Evolutionary conservation across 2,113 vertebrate species (phyloP).

Genomic region (Neotragus pygmaeus): DNA sequence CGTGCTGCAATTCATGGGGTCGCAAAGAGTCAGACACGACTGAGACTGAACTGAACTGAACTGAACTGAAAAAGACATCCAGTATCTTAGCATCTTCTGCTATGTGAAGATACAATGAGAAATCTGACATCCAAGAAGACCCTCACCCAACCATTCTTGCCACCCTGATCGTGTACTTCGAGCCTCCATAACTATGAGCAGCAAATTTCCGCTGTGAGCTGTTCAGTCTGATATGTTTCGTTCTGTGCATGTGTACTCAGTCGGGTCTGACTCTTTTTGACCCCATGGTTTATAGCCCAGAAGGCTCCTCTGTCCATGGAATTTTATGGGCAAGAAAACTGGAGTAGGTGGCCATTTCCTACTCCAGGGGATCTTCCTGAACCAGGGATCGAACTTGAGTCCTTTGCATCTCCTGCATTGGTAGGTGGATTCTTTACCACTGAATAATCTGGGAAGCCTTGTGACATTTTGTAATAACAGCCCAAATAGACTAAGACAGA

Average conservation of each 20-base stretch:
- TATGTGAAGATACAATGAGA: not conserved
- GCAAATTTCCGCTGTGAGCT: not conserved
- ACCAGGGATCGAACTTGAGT: not conserved
- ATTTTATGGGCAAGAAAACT: not conserved
- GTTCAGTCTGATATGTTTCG: not conserved
- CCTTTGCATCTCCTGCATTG: not conserved
- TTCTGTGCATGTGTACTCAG: not conserved
- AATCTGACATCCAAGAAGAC: not conserved
- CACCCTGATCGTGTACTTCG: too few relatives aligned
- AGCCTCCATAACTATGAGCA: not conserved
- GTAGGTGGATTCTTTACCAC: not conserved
- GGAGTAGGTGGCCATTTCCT: not conserved
- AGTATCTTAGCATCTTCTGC: not conserved
- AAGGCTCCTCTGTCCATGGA: not conserved
- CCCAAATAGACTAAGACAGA: not conserved
- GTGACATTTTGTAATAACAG: not conserved
- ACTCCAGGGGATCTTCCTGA: not conserved
- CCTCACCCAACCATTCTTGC: too few relatives aligned
- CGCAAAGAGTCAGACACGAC: too few relatives aligned
- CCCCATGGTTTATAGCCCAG: not conserved
- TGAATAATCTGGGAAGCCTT: not conserved
- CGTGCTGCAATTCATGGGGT: too few relatives aligned
- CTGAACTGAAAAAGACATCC: not conserved
- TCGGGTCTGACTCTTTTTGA: fast-evolving
- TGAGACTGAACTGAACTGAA: too few relatives aligned